phyloP scores from a whole-genome alignment of 2,113 vertebrate genomes.

The Onychostruthus taczanowskii region DNA sequence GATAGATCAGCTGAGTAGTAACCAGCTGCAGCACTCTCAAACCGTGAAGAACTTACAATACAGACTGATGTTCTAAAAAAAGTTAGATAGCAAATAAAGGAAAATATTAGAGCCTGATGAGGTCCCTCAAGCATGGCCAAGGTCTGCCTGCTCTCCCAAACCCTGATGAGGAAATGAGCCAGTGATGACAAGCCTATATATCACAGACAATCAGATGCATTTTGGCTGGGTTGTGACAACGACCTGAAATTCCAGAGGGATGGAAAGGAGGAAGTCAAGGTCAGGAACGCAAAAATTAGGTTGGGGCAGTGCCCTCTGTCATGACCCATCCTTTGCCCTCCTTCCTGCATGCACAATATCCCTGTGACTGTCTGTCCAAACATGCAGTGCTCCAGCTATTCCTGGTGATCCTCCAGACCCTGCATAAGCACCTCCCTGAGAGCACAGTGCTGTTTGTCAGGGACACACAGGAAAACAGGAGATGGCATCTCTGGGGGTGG shows the following conservation, averaged over 20 bases:
- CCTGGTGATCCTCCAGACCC: neutral
- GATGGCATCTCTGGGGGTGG: neutral
- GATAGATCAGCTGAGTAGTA: neutral
- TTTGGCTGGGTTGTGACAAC: neutral
- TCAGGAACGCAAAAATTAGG: neutral
- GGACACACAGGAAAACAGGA: neutral
- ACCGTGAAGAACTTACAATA: neutral
- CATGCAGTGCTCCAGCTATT: fast-evolving
- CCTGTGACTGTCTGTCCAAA: neutral
- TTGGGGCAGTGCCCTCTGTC: neutral
- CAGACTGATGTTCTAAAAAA: neutral
- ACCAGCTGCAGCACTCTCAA: neutral
- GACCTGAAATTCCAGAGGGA: neutral
- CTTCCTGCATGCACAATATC: neutral
- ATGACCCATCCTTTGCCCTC: neutral
- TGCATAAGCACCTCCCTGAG: fast-evolving
- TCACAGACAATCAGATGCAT: neutral
- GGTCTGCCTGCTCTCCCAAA: neutral
- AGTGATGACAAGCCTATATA: neutral
- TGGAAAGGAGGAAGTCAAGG: neutral
- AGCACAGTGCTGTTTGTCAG: fast-evolving
- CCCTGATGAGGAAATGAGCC: neutral
- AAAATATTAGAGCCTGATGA: neutral
- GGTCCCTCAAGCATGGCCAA: neutral
- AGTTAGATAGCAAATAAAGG: neutral